phyloP scores from a whole-genome alignment of 2,888 invertebrate genomes.

The Drosophila ezoana region DNA sequence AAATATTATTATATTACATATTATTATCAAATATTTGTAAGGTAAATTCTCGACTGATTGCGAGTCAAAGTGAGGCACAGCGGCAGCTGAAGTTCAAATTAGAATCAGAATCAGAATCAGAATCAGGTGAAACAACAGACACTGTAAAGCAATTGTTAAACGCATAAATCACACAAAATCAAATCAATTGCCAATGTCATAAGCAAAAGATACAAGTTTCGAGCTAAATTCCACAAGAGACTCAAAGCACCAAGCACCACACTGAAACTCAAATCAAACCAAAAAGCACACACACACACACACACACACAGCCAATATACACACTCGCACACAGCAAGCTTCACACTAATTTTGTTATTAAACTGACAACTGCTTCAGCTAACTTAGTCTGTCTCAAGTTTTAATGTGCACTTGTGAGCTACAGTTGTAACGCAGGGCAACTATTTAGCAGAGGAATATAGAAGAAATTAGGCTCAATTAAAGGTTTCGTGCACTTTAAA shows the following conservation, averaged over 20 bases:
- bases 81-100: constrained; percentile 67
- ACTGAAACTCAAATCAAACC: constrained; percentile 9
- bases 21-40: constrained; percentile 45
- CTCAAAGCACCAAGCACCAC: constrained; percentile 8
- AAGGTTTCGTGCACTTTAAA: constrained; percentile 11
- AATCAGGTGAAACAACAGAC: constrained; percentile 59
- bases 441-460: constrained; percentile 6
- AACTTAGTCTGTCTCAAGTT: constrained; percentile 10
- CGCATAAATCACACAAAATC: constrained; percentile 8
- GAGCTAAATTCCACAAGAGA: constrained; percentile 14
- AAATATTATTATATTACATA: constrained; percentile 52
- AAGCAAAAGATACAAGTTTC: constrained; percentile 24
- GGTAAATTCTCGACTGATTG: constrained; percentile 32
- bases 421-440: not conserved
- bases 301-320: not conserved
- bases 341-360: constrained; percentile 26
- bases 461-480: not conserved
- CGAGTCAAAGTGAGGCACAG: constrained; percentile 37
- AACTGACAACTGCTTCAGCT: constrained; percentile 20
- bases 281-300: constrained; percentile 4
- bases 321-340: constrained; percentile 3
- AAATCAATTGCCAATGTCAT: constrained; percentile 28
- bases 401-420: not conserved
- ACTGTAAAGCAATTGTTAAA: constrained; percentile 55
- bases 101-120: constrained; percentile 39